Evolutionary conservation across 2,797 vertebrate species (phyloP), one percentile per base, ranked within the genome.

Genomic region (Loriculus beryllinus): DNA sequence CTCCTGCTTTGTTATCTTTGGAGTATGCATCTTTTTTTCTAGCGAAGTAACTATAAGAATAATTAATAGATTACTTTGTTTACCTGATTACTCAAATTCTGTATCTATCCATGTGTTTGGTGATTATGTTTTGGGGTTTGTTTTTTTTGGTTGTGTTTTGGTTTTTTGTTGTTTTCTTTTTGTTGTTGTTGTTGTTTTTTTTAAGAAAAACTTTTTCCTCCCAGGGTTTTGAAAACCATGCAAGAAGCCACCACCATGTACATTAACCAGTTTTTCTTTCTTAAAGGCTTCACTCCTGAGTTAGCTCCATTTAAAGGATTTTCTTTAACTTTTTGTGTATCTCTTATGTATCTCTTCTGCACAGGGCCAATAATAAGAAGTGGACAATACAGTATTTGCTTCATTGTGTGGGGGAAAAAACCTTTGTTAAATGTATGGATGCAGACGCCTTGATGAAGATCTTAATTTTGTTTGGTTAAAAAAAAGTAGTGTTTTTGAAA

Each of bases 281-380:
- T 98, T 98, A 98, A 98, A 98, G 98, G 98, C 97, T 97, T 98
- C 98, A 98, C 97, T 98, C 98, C 98, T 98, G 98, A 98, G 97
- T 98, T 98, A 98, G 96, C 97, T 97, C 95, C 43, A 95, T 98
- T 97, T 96, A 91, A 98, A 98, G 98, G 98, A 98, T 99, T 98
- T 98, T 99, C 98, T 99, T 99, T 99, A 99, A 99, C 99, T 98
- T 99, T 99, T 98, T 99, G 98, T 98, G 98, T 99, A 99, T 99
- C 98, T 99, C 98, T 99, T 99, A 99, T 99, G 99, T 99, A 99
- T 99, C 99, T 99, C 99, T 98, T 99, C 99, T 99, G 99, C 99
- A 99, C 99, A 99, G 99, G 99, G 99, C 99, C 99, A 99, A 99
- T 99, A 99, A 99, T 99, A 99, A 99, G 99, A 99, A 99, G 99